These are phyloP conservation scores for Pimpla rufipes DNA, from an alignment of 2,888 invertebrate species.

Conservation along the genomic window DNA sequence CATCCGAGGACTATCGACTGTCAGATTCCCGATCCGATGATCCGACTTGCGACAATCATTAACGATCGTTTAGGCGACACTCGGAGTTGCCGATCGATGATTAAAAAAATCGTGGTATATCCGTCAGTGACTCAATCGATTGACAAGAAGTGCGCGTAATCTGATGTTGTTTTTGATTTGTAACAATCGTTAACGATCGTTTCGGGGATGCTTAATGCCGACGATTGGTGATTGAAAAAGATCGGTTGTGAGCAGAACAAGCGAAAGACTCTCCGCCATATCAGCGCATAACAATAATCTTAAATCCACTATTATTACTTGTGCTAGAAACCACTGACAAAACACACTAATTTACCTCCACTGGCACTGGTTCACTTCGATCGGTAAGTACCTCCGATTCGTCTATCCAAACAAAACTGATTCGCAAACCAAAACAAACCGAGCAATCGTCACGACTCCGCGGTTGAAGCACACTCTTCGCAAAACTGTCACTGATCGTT, in stretches of 20 bases:
- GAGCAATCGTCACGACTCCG: constrained; percentile 55
- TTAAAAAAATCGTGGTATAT: neutral
- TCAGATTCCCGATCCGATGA: constrained; percentile 4
- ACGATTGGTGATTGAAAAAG: neutral
- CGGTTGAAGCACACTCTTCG: constrained; percentile 43
- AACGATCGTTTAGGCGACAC: neutral
- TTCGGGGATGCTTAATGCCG: constrained; percentile 27
- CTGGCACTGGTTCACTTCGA: constrained; percentile 79
- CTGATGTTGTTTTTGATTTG: neutral
- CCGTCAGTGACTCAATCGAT: too few species aligned
- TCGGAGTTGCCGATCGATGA: neutral
- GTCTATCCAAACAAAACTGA: constrained; percentile 53
- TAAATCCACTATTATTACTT: constrained; percentile 35
- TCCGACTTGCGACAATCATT: neutral
- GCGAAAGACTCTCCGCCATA: neutral
- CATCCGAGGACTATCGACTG: constrained; percentile 2
- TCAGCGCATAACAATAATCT: constrained; percentile 13
- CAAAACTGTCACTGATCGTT: constrained; percentile 64
- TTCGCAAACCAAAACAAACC: constrained; percentile 36
- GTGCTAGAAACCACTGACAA: constrained; percentile 48
- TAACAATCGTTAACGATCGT: constrained; percentile 48
- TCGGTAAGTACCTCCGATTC: constrained; percentile 70
- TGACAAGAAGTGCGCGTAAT: too few species aligned
- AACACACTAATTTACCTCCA: constrained; percentile 78
- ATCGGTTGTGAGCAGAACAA: neutral